Evolutionary conservation across 2,888 invertebrate genomes (phyloP).

Genomic region (Idaea biselata): DNA sequence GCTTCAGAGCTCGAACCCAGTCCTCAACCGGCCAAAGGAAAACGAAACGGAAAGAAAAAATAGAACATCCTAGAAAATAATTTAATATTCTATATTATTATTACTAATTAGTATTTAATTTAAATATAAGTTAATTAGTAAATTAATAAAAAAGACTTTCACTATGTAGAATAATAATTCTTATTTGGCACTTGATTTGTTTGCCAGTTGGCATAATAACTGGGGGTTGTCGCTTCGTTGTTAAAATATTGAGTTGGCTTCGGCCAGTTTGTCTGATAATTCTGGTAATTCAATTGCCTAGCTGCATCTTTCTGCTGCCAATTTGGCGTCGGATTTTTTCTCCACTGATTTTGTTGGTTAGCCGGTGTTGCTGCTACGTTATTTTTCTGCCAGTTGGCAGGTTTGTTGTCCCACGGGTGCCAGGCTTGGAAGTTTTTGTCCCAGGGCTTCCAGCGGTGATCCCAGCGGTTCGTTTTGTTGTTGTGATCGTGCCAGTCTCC

Average conservation of each 20-base stretch:
- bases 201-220: constrained; percentile 19
- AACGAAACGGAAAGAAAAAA: constrained; percentile 54
- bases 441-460: constrained; percentile 53
- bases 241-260: not conserved
- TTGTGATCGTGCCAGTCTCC: constrained; percentile 37
- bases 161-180: constrained; percentile 18
- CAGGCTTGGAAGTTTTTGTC: constrained; percentile 43
- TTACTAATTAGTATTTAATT: constrained; percentile 13
- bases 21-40: constrained; percentile 45
- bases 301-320: constrained; percentile 14
- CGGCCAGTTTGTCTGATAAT: constrained; percentile 5
- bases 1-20: constrained; percentile 54
- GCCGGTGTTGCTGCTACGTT: constrained; percentile 24
- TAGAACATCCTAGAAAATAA: constrained; percentile 41
- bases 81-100: constrained; percentile 18
- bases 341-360: constrained; percentile 21
- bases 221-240: not conserved
- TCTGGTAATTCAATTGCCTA: constrained; percentile 2
- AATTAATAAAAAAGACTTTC: constrained; percentile 11
- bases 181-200: constrained; percentile 17
- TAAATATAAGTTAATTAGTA: constrained; percentile 5
- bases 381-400: constrained; percentile 29
- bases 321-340: not conserved
- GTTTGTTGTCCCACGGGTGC: constrained; percentile 37
- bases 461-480: constrained; percentile 43